Percentiles rank a stretch among this genome's conserved stretches.
phyloP scores from a whole-genome alignment of 2,888 invertebrate genomes.

The Carpatolechia fugitivella region DNA sequence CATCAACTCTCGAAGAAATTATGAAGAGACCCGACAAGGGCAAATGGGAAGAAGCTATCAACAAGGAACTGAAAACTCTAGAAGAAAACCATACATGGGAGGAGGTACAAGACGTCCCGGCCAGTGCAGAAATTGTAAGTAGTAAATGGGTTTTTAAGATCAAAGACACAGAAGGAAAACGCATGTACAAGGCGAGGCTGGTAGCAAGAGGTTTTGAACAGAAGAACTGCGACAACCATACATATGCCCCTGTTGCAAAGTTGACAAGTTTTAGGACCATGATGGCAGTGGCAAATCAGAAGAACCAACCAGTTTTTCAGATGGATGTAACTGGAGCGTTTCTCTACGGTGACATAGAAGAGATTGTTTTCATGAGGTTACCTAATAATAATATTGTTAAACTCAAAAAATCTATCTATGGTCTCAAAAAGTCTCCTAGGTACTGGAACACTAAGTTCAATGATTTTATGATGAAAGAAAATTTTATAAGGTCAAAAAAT shows the following conservation, averaged over 20 bases:
- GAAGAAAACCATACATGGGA: too few species aligned
- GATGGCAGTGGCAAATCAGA: constrained; percentile 13
- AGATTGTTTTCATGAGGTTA: constrained; percentile 21
- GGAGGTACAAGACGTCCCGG: constrained; percentile 2
- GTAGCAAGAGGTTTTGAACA: constrained; percentile 23
- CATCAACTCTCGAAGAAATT: constrained; percentile 20
- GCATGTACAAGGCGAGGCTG: constrained; percentile 17
- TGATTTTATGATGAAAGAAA: constrained; percentile 16
- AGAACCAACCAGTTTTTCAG: constrained; percentile 7
- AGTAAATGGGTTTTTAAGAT: too few species aligned
- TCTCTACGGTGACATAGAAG: constrained; percentile 20
- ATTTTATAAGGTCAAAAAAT: constrained; percentile 19
- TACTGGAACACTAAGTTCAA: constrained; percentile 24
- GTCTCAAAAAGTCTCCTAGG: constrained; percentile 25
- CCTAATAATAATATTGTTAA: constrained; percentile 22
- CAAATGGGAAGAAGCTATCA: constrained; percentile 18
- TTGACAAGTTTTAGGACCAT: constrained; percentile 14
- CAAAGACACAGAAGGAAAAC: not conserved
- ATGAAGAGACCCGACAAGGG: constrained; percentile 5
- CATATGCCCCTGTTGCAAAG: constrained; percentile 20
- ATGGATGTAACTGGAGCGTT: too few species aligned
- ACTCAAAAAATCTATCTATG: constrained; percentile 20
- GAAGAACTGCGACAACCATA: not conserved
- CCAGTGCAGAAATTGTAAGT: constrained; percentile 2
- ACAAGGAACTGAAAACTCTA: constrained; percentile 15